Evolutionary conservation across 1,140 invertebrate genomes (phyloP), one percentile per base, ranked within the genome.

Genomic region (Scaptomyza montana): DNA sequence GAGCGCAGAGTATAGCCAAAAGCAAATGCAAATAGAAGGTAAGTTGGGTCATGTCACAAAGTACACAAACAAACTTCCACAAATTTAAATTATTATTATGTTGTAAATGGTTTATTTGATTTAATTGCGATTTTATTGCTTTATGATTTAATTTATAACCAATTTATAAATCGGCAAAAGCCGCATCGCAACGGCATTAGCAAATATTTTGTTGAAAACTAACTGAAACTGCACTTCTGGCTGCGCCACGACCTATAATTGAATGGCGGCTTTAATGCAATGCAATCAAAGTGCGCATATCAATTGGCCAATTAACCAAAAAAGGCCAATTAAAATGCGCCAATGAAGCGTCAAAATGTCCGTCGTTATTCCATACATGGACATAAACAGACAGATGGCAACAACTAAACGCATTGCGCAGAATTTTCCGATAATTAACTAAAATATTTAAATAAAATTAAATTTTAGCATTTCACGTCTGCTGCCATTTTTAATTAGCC

Each of bases 261-360:
- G 69, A 50, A 56, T 56, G 47, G 51, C 41, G 47, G 61, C 71
- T 54, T 16, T 64, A 56, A 57, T 64, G 60, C 39, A 76, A 76
- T 77, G 63, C 79, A 71, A 82, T 84, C 76, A 71, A 86, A 85
- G 69, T 64, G 33, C 60, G 63, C 78, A 78, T 82, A 78, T 86
- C 82, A 78, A 82, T 87, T 86, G 75, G 65, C 64, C 82, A 86
- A 86, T 86, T 86, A 87, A 81, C 68, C 74, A 60, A 81, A 54
- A 86, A 77, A 63, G 67, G 65, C 67, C 78, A 78, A 81, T 87
- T 78, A 87, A 78, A 87, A 67, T 68, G 68, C 54, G 62, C 77
- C 53, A 77, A 53, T 71, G 70, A 56, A 66, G 56, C 74, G 50
- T 80, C 63, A 78, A 74, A 86, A 55, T 61, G 47, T 80, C 50